Conservation (phyloP, 2,797 vertebrate genomes). For the Epinephelus coioides region DNA sequence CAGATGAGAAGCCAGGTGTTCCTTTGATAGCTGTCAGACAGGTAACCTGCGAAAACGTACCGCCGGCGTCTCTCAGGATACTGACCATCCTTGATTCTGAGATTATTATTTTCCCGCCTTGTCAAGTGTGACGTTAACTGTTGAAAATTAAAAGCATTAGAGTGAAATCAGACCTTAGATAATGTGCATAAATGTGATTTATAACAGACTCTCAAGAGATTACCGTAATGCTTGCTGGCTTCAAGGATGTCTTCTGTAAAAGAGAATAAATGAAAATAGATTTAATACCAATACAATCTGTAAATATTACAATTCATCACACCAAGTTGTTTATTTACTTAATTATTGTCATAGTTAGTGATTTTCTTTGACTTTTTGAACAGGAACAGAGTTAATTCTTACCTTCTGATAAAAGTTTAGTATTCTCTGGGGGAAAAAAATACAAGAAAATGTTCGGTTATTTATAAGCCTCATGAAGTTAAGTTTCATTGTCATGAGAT, state of each 20-base stretch:
- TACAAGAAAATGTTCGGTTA: not conserved
- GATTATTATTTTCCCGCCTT: fast-evolving
- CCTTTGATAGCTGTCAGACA: slow-evolving; percentile 67
- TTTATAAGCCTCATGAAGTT: not conserved
- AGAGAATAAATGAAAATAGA: slow-evolving; percentile 1
- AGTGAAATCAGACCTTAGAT: not conserved
- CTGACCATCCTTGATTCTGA: fast-evolving
- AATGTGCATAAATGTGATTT: not conserved
- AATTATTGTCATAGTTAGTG: not conserved
- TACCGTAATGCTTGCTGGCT: slow-evolving; percentile 18
- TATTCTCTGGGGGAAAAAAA: not conserved
- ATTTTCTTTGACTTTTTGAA: not conserved
- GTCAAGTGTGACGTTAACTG: slow-evolving; percentile 68
- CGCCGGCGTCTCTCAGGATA: fast-evolving
- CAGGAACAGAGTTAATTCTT: not conserved
- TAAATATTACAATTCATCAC: too few relatives aligned
- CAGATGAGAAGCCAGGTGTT: slow-evolving; percentile 45
- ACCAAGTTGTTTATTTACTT: not conserved
- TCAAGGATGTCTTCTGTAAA: not conserved
- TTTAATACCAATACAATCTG: not conserved
- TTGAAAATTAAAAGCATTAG: slow-evolving; percentile 35
- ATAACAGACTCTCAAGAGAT: not conserved
- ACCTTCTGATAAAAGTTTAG: not conserved
- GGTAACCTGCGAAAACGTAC: fast-evolving
- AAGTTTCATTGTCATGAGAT: not conserved